phyloP scores from a whole-genome alignment of 2,113 vertebrate species.

The Macheiramphus alcinus region DNA sequence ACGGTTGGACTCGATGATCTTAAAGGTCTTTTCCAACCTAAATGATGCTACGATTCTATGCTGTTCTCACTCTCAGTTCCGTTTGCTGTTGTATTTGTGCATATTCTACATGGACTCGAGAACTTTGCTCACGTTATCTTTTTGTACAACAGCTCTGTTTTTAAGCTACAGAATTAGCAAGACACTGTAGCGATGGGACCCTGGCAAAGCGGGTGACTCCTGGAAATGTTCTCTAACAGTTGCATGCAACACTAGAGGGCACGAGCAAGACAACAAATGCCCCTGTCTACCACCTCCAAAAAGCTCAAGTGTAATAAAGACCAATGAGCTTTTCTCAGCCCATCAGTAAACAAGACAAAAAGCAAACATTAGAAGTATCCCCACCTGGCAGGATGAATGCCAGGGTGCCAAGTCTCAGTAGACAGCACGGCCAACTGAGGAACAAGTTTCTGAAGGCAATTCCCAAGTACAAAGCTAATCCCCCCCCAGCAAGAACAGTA shows the following conservation, averaged over 20 bases:
- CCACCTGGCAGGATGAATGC: not conserved
- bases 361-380: not conserved
- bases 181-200: not conserved
- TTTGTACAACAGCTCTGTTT: not conserved
- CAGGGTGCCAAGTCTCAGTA: not conserved
- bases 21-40: not conserved
- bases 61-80: not conserved
- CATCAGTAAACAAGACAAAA: not conserved
- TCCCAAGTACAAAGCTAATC: not conserved
- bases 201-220: not conserved
- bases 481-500: not conserved
- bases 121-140: not conserved
- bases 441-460: not conserved
- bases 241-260: not conserved
- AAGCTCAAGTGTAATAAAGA: not conserved
- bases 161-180: not conserved
- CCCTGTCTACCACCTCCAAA: not conserved
- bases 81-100: not conserved
- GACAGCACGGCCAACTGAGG: not conserved
- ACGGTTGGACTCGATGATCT: fast-evolving
- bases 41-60: not conserved
- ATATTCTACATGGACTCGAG: not conserved
- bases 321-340: not conserved
- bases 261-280: not conserved
- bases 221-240: not conserved